These are phyloP conservation scores for Clunio marinus DNA, from an alignment of 2,888 invertebrate genomes.

Conservation along the genomic window DNA sequence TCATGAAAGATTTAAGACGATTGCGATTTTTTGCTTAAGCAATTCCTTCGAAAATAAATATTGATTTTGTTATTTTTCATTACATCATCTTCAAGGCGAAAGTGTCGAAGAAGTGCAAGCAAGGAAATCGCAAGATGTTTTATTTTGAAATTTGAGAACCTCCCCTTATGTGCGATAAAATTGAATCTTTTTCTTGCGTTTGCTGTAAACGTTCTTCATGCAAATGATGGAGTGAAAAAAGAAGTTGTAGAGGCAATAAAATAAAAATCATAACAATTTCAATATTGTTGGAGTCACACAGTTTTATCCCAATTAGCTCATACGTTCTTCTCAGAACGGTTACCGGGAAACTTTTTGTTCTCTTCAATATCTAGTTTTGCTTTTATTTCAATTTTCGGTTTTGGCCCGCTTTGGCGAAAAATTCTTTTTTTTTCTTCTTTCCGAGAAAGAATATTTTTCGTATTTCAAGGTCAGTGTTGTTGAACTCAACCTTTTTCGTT, in stretches of 20 bases:
- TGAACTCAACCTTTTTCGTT: slow-evolving; percentile 28
- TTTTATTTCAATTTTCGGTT: slow-evolving; percentile 6
- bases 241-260: neutral
- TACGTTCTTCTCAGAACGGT: slow-evolving; percentile 3
- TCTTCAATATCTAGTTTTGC: slow-evolving; percentile 9
- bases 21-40: too few relatives aligned
- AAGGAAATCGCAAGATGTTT: neutral
- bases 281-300: too few relatives aligned
- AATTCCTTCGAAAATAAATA: neutral
- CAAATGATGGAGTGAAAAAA: too few relatives aligned
- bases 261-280: slow-evolving; percentile 4
- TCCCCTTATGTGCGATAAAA: slow-evolving; percentile 5
- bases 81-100: neutral
- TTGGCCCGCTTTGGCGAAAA: neutral
- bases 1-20: too few relatives aligned
- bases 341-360: neutral
- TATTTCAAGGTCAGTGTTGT: slow-evolving; percentile 37
- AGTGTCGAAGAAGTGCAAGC: neutral
- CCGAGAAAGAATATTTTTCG: slow-evolving; percentile 36
- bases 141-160: neutral
- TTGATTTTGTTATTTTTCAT: slow-evolving; percentile 10
- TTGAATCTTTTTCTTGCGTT: neutral
- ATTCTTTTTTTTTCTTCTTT: slow-evolving; percentile 8
- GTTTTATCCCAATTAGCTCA: slow-evolving; percentile 3
- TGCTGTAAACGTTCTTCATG: too few relatives aligned